phyloP scores from a whole-genome alignment of 2,888 invertebrate species.

The Pecten maximus region DNA sequence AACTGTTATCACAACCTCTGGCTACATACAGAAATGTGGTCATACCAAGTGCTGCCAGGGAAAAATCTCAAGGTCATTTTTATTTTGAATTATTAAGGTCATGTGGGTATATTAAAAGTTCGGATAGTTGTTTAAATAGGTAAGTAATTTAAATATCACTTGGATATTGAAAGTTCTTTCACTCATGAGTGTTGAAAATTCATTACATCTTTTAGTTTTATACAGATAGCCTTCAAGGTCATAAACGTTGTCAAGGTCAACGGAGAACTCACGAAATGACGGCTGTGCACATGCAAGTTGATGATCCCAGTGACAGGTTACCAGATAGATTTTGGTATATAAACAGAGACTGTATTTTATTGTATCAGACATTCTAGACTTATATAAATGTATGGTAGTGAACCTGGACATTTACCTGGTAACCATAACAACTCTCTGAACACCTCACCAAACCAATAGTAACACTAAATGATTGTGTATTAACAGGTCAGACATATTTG shows the following conservation, averaged over 20 bases:
- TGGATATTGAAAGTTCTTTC: neutral
- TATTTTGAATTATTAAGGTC: neutral
- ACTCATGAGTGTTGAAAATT: no score
- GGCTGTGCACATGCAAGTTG: no score
- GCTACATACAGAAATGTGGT: neutral
- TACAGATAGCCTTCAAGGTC: no score
- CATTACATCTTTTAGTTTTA: no score
- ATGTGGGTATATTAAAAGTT: neutral
- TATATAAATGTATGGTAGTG: neutral
- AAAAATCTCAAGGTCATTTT: neutral
- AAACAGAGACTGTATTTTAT: no score
- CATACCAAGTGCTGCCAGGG: neutral
- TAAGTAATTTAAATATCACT: neutral
- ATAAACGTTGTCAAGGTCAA: no score
- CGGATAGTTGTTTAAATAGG: neutral
- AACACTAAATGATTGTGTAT: no score
- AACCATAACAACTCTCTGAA: neutral
- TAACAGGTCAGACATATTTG: no score
- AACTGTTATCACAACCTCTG: neutral
- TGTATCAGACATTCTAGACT: neutral
- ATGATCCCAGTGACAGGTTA: no score
- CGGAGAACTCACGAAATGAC: no score
- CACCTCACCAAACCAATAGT: no score
- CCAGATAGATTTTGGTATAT: no score
- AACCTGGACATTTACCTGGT: neutral